These are phyloP conservation scores for Catharus bicknelli DNA, from an alignment of 2,113 vertebrate species.

Conservation along the genomic window DNA sequence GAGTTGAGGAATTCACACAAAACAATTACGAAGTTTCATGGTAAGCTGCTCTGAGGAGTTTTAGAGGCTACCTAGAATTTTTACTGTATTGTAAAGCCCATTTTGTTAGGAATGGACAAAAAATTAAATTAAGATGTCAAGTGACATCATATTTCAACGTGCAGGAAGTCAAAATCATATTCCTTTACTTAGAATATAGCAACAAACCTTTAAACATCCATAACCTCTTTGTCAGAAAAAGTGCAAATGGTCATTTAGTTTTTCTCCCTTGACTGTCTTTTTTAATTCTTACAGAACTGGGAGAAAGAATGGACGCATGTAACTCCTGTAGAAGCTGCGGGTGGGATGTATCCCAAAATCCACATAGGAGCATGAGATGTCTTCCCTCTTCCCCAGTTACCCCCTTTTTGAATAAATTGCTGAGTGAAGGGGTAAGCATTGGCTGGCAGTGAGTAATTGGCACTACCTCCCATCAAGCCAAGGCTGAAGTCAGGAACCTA, in stretches of 20 bases:
- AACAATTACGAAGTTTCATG: neutral
- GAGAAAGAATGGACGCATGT: neutral
- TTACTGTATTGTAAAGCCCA: neutral
- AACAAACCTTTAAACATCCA: neutral
- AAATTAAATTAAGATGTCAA: neutral
- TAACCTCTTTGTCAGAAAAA: neutral
- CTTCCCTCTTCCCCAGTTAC: neutral
- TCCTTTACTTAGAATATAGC: neutral
- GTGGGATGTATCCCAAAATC: neutral
- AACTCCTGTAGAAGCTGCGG: neutral
- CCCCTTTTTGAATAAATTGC: neutral
- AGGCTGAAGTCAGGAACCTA: neutral
- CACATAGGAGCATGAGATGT: neutral
- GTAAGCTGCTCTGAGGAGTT: neutral
- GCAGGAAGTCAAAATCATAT: neutral
- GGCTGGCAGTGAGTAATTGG: neutral
- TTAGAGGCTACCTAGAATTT: neutral
- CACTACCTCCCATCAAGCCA: neutral
- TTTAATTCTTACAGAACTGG: neutral
- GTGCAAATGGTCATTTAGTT: neutral
- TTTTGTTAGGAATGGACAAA: neutral
- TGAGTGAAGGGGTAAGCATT: neutral
- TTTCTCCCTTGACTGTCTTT: neutral
- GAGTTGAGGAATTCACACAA: neutral
- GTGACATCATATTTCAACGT: neutral